Evolutionary conservation across 2,797 vertebrate species (phyloP).

Genomic region (Gymnopithys bicolor): DNA sequence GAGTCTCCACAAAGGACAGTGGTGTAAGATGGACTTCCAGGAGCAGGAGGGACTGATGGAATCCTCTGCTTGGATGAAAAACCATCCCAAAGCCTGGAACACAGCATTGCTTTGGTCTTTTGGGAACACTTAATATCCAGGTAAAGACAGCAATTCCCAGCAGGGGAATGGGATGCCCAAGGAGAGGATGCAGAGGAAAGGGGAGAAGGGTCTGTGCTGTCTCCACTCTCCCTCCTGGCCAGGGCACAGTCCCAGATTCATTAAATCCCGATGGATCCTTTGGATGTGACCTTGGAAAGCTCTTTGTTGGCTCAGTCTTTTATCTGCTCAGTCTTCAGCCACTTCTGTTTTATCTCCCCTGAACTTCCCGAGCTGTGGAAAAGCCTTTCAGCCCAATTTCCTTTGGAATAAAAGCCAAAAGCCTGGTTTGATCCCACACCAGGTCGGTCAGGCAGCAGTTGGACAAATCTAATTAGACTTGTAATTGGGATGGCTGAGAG

Average conservation of each 20-base stretch:
- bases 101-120: neutral
- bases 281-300: neutral
- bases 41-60: neutral
- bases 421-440: neutral
- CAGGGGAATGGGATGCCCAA: neutral
- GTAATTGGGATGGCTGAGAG: constrained; percentile 11
- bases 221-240: neutral
- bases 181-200: neutral
- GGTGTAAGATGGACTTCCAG: neutral
- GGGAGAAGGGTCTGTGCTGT: neutral
- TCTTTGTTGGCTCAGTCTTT: neutral
- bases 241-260: neutral
- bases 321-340: neutral
- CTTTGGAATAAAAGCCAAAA: neutral
- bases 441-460: neutral
- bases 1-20: neutral
- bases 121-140: neutral
- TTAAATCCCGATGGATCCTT: neutral
- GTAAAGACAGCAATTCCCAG: neutral
- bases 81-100: neutral
- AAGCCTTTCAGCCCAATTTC: neutral
- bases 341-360: neutral
- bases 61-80: neutral
- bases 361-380: neutral
- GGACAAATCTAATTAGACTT: constrained; percentile 28